Conservation (phyloP, 1,140 invertebrate species). For the Drosophila quadrilineata region DNA sequence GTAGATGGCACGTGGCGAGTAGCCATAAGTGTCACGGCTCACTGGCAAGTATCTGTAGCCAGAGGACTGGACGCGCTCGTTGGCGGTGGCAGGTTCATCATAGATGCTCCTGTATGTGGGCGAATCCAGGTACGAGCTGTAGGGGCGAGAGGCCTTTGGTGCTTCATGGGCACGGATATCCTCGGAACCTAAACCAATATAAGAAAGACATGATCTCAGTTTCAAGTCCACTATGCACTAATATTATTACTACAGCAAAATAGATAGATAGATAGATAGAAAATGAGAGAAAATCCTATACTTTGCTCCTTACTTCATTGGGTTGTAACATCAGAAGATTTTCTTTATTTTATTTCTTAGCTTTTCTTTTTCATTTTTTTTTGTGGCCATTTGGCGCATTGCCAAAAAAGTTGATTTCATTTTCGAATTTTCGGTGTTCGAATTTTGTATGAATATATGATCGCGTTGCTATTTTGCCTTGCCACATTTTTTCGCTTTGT, state of each 20-base stretch:
- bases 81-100: constrained; percentile 89
- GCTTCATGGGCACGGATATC: constrained; percentile 92
- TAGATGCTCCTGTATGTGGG: constrained; percentile 89
- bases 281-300: not conserved
- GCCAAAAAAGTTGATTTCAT: constrained; percentile 67
- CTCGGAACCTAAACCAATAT: constrained; percentile 86
- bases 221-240: not conserved
- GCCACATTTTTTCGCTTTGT: constrained; percentile 54
- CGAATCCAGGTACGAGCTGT: constrained; percentile 84
- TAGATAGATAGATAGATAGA: not conserved
- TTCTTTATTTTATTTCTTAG: too few relatives aligned
- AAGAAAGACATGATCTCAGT: not conserved
- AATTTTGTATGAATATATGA: constrained; percentile 43
- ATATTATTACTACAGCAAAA: constrained; percentile 3
- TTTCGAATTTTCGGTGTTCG: constrained; percentile 45
- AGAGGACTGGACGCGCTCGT: constrained; percentile 90
- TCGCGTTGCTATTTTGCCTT: constrained; percentile 41
- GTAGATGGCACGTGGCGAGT: constrained; percentile 92
- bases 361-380: constrained; percentile 45
- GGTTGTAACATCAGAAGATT: too few relatives aligned
- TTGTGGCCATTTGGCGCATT: constrained; percentile 62
- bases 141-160: constrained; percentile 66
- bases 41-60: constrained; percentile 94
- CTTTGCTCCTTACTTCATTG: constrained; percentile 48
- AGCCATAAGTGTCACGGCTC: constrained; percentile 93